phyloP scores from a whole-genome alignment of 1,140 invertebrate species.

The Apis florea region DNA sequence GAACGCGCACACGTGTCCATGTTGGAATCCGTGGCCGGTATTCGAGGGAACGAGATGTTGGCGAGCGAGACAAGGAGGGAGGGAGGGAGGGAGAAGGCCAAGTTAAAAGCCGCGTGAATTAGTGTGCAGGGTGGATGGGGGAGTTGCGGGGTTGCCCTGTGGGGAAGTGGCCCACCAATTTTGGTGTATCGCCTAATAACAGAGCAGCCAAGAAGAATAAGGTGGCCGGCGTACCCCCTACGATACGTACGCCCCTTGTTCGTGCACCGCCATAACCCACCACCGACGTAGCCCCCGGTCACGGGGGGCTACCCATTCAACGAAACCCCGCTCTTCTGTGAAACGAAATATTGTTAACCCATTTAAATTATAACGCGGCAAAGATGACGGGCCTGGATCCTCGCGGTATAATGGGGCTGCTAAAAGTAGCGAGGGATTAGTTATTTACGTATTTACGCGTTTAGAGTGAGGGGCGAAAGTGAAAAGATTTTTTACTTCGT shows the following conservation, averaged over 20 bases:
- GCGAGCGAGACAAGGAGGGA: background rate
- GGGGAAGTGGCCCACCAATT: conserved; percentile 73
- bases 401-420: background rate
- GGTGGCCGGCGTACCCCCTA: conserved; percentile 50
- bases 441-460: background rate
- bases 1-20: conserved; percentile 18
- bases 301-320: conserved; percentile 10
- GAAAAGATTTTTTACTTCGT: background rate
- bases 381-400: background rate
- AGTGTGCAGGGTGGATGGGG: conserved; percentile 59
- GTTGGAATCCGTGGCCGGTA: conserved; percentile 2
- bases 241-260: conserved; percentile 52
- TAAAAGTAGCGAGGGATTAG: background rate
- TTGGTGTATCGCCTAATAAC: conserved; percentile 78
- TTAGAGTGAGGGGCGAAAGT: background rate
- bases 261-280: conserved; percentile 55
- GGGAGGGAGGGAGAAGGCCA: conserved; percentile 17
- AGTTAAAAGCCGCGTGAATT: conserved; percentile 63
- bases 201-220: conserved; percentile 61
- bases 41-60: conserved; percentile 22
- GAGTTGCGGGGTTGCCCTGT: conserved; percentile 60
- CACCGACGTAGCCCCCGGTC: conserved; percentile 52
- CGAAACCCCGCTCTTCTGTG: conserved; percentile 28
- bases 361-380: conserved; percentile 58
- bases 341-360: conserved; percentile 60